Percentiles rank a stretch among this genome's conserved stretches.
phyloP scores from a whole-genome alignment of 2,888 invertebrate species.

The Rhingia rostrata region DNA sequence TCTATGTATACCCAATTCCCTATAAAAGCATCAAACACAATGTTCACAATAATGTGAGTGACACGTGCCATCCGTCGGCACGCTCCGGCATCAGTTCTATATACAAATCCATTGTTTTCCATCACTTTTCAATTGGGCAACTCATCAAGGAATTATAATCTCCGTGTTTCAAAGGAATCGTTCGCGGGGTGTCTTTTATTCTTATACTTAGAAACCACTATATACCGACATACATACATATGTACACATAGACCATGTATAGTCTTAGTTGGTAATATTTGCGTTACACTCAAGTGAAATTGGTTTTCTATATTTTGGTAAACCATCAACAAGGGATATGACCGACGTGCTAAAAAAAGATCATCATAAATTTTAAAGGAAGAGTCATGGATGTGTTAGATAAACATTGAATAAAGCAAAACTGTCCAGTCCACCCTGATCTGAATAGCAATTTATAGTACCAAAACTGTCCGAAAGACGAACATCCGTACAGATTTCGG shows the following conservation, averaged over 20 bases:
- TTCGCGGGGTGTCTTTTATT: conserved; percentile 47
- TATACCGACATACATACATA: neutral
- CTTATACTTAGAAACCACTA: conserved; percentile 9
- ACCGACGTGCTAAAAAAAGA: neutral
- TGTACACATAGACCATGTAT: neutral
- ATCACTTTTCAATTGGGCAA: conserved; percentile 69
- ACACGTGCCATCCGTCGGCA: conserved; percentile 66
- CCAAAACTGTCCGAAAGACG: too few species aligned
- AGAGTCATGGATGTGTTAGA: neutral
- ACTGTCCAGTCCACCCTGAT: too few species aligned
- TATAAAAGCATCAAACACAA: conserved; percentile 37
- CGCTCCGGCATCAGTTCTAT: conserved; percentile 63
- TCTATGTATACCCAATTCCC: neutral
- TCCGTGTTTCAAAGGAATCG: conserved; percentile 46
- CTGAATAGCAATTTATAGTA: too few species aligned
- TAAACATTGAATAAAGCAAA: too few species aligned
- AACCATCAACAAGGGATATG: conserved; percentile 10
- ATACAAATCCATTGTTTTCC: conserved; percentile 61
- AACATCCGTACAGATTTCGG: too few species aligned
- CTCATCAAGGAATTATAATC: conserved; percentile 64
- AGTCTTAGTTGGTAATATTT: conserved; percentile 51
- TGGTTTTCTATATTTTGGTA: conserved; percentile 30
- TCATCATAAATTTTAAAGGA: neutral
- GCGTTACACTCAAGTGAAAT: conserved; percentile 47
- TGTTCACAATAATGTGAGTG: conserved; percentile 63